Percentiles rank a stretch among this genome's conserved stretches.
Conservation (phyloP, 2,797 vertebrate genomes). For the Serranus cabrilla region DNA sequence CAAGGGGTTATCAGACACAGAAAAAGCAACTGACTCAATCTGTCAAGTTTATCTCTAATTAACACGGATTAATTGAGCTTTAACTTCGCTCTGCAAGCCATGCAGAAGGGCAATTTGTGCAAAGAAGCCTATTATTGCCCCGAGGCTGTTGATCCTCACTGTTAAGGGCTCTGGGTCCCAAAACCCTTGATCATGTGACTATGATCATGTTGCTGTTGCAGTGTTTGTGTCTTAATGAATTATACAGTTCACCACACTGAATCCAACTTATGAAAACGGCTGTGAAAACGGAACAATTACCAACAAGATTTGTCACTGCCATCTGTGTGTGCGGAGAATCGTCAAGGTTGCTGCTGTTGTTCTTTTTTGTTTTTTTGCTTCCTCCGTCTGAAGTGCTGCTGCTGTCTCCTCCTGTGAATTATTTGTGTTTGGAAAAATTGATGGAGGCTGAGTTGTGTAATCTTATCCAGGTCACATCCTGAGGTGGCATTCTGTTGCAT, state of each 20-base stretch:
- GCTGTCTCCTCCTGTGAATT: constrained; percentile 10
- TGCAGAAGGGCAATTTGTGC: constrained; percentile 75
- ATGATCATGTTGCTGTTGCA: constrained; percentile 42
- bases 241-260: constrained; percentile 13
- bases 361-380: background rate
- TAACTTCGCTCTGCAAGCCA: constrained; percentile 69
- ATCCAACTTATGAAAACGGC: constrained; percentile 14
- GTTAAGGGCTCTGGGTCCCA: constrained; percentile 54
- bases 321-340: constrained; percentile 23
- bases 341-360: background rate
- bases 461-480: constrained; percentile 53
- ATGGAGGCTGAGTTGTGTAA: constrained; percentile 17
- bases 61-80: constrained; percentile 81
- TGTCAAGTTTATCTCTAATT: constrained; percentile 83
- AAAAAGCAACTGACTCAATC: constrained; percentile 71
- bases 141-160: constrained; percentile 66
- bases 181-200: constrained; percentile 51
- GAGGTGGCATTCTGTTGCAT: constrained; percentile 41
- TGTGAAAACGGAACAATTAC: constrained; percentile 26
- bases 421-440: constrained; percentile 38
- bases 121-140: constrained; percentile 65
- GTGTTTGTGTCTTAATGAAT: constrained; percentile 43
- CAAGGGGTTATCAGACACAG: constrained; percentile 68
- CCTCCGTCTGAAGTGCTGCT: no score
- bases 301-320: background rate